Evolutionary conservation across 30 jellyfish, hydroid and myxozoan species (phyloP), one percentile per base, ranked within the genome.

Genomic region (Nemopilema nomurai): DNA sequence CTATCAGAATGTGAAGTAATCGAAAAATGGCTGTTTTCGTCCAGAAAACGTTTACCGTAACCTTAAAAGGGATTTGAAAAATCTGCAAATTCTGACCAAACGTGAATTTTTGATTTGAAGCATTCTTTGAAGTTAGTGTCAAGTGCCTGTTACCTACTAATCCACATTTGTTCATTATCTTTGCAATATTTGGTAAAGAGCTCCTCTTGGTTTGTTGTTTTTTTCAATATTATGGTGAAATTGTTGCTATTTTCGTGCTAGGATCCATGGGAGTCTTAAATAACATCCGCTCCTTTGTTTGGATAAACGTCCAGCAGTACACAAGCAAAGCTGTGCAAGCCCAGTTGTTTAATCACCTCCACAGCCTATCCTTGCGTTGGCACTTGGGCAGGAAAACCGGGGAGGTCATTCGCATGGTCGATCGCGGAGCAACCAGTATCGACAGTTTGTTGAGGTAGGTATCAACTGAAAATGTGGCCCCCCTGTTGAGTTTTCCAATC

Each of bases 371-470:
- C 19, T 71, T 95, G 79, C 86, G 97, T 21, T 95, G 99, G 99
- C 99, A 95, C 82, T 49, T 95, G 84, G 85, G 87, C 26, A 86
- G 99, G 71, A 95, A 95, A 69, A 95, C 99, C 18, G 99, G 99
- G 9, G 99, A 95, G 82, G 97, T 95, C 67, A 82, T 95, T 32
- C 92, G 99, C 31, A 95, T 95, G 97, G 96, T 95, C 1, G 99
- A 95, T 80, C 85, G 99, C 31, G 97, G 99, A 18, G 90, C 99
- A 9, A 89, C 97, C 1, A 95, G 99, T 65, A 90, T 95, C 62
- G 99, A 95, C 76, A 90, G 92, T 66, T 83, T 95, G 50, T 77
- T 95, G 50, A 89, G 94, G 99, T 95, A 69, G 17, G 79, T 62
- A 22, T 13, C n/a, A 50, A 18, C 50, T 67, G 20, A 30, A 18